These are phyloP conservation scores for Heptranchias perlo DNA, from an alignment of 2,113 vertebrate genomes.

Conservation along the genomic window DNA sequence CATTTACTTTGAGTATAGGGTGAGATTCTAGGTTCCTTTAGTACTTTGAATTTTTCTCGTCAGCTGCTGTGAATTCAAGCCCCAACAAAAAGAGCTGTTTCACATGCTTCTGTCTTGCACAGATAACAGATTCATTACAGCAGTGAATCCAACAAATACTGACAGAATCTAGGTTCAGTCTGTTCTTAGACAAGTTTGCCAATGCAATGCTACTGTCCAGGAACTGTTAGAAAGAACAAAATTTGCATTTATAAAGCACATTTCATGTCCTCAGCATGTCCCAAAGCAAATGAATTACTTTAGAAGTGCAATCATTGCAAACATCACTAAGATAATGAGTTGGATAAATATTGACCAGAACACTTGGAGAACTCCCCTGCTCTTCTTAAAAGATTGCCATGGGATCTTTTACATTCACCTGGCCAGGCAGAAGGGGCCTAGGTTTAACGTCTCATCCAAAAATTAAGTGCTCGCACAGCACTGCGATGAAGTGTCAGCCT, in stretches of 20 bases:
- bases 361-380: not conserved
- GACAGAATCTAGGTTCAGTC: not conserved
- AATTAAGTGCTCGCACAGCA: not conserved
- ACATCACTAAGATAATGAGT: not conserved
- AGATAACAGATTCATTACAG: not conserved
- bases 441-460: not conserved
- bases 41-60: not conserved
- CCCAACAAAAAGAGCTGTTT: not conserved
- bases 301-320: not conserved
- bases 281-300: not conserved
- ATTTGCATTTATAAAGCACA: not conserved
- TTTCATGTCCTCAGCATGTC: not conserved
- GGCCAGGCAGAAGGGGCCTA: not conserved
- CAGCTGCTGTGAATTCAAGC: slow-evolving; percentile 2
- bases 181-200: not conserved
- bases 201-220: not conserved
- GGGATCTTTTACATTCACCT: not conserved
- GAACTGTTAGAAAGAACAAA: not conserved
- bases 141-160: not conserved
- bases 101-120: not conserved
- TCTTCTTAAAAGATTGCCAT: not conserved
- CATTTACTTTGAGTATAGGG: not conserved
- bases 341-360: not conserved
- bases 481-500: not conserved
- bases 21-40: not conserved